Percentiles rank a stretch among this genome's conserved stretches.
Evolutionary conservation across 2,888 invertebrate species (phyloP).

Genomic region (Lutraria lutraria): DNA sequence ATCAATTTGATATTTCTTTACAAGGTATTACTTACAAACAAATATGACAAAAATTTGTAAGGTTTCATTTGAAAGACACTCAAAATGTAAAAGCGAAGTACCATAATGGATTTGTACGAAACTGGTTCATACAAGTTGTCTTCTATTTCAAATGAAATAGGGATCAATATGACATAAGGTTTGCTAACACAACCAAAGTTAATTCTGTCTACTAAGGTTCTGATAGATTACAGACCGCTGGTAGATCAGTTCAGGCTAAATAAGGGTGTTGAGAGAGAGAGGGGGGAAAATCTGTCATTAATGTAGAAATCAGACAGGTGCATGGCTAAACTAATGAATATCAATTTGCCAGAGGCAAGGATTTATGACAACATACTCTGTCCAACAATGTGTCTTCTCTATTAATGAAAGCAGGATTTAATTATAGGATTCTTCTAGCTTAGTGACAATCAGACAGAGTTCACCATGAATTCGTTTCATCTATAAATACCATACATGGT

Average conservation of each 20-base stretch:
- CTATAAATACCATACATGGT: neutral
- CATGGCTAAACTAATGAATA: slow-evolving; percentile 5
- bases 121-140: neutral
- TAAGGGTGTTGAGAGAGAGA: neutral
- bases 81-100: neutral
- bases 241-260: neutral
- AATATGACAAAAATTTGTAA: neutral
- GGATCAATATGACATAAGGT: no score
- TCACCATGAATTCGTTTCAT: neutral
- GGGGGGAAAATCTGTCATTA: slow-evolving; percentile 12
- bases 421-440: slow-evolving; percentile 3
- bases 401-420: slow-evolving; percentile 22
- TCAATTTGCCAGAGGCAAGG: slow-evolving; percentile 13
- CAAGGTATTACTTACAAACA: neutral
- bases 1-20: neutral
- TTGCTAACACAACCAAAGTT: no score
- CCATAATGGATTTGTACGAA: neutral
- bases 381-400: neutral
- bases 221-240: neutral
- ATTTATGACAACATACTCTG: slow-evolving; percentile 23
- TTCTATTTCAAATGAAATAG: no score
- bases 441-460: slow-evolving; percentile 18
- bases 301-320: slow-evolving; percentile 10
- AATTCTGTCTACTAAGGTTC: neutral
- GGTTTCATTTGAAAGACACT: neutral